A percentile compares a stretch with the other conserved stretches of the same genome.
Evolutionary conservation across 2,113 vertebrate genomes (phyloP).

Genomic region (Sisor rabdophorus): DNA sequence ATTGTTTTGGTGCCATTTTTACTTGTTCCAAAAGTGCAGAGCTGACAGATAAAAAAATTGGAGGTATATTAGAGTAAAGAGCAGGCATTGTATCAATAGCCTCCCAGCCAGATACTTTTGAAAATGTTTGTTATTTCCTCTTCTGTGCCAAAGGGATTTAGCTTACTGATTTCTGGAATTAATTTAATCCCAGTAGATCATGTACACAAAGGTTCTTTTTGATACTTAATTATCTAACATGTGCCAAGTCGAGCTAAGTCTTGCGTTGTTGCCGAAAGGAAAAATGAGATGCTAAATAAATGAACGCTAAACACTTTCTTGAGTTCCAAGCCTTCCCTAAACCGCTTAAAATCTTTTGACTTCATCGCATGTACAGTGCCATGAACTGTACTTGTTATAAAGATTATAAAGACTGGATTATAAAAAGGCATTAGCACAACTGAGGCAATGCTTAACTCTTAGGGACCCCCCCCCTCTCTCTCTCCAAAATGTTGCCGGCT

Average conservation of each 20-base stretch:
- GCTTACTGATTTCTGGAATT: conserved; percentile 2
- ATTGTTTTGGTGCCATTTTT: conserved; percentile 29
- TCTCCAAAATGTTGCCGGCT: conserved; percentile 73
- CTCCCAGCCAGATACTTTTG: background rate
- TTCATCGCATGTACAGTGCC: conserved; percentile 53
- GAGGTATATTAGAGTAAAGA: background rate
- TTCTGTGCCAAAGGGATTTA: background rate
- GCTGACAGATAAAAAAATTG: conserved; percentile 2
- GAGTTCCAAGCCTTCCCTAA: conserved; percentile 40
- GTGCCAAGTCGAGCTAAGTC: background rate
- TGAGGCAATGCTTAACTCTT: conserved; percentile 67
- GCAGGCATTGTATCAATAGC: background rate
- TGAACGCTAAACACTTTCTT: conserved; percentile 46
- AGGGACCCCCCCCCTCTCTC: conserved; percentile 65
- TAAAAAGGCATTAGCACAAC: conserved; percentile 59
- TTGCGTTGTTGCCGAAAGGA: background rate
- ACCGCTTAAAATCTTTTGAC: conserved; percentile 54
- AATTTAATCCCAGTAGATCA: conserved; percentile 9
- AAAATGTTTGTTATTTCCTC: background rate
- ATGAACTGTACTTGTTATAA: conserved; percentile 39
- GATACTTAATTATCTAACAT: conserved; percentile 12
- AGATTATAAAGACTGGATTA: conserved; percentile 65
- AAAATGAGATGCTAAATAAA: conserved; percentile 9
- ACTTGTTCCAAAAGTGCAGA: conserved; percentile 10
- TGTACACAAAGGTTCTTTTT: conserved; percentile 20